Percentiles rank a stretch among this genome's conserved stretches.
These are phyloP conservation scores for Otus sunia DNA, from an alignment of 2,113 vertebrate genomes.

Conservation along the genomic window DNA sequence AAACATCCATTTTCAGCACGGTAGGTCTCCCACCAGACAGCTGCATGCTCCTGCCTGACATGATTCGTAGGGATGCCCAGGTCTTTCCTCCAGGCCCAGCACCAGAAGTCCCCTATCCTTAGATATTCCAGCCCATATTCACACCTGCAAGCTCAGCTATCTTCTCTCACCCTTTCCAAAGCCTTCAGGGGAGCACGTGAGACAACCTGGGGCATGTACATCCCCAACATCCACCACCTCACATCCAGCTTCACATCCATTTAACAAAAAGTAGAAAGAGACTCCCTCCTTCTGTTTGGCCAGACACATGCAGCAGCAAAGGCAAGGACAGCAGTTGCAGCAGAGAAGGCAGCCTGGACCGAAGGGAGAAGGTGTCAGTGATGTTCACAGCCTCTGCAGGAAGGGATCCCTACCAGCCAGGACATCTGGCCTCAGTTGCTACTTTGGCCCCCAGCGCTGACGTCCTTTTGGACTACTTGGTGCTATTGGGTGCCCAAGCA, in stretches of 20 bases:
- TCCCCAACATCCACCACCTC: background rate
- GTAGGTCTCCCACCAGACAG: background rate
- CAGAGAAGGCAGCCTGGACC: background rate
- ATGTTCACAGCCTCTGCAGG: background rate
- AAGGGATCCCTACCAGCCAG: background rate
- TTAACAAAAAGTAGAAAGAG: background rate
- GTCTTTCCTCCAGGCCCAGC: background rate
- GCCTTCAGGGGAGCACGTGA: background rate
- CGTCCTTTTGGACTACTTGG: rapidly evolving
- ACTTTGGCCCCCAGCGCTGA: rapidly evolving
- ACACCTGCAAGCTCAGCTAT: rapidly evolving
- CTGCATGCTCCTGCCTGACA: background rate
- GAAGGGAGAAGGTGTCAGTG: rapidly evolving
- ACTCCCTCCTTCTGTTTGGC: background rate
- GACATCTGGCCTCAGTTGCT: background rate
- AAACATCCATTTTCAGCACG: background rate
- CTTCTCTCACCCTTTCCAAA: background rate
- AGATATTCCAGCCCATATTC: background rate
- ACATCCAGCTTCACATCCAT: background rate
- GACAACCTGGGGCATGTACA: background rate
- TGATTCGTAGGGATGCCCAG: background rate
- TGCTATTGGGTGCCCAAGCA: background rate
- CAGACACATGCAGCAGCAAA: background rate
- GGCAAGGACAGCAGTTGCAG: background rate
- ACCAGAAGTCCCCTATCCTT: background rate